Evolutionary conservation across 2,888 invertebrate species (phyloP), one percentile per base, ranked within the genome.

Genomic region (Drosophila pegasa): DNA sequence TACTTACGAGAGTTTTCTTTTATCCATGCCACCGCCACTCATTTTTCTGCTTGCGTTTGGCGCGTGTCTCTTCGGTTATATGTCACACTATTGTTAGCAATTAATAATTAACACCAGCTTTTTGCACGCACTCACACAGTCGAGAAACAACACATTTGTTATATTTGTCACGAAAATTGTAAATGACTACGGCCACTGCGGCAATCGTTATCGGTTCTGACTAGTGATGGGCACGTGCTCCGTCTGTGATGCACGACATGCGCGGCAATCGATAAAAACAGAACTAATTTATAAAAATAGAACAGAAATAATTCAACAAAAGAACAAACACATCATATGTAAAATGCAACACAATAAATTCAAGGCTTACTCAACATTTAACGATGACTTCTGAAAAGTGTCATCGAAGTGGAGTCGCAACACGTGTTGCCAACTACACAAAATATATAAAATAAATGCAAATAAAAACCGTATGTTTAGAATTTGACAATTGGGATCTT

Each of bases 1-100:
- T 87, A 92, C 92, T 92, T 92, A 92, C 92, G 92, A 92, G 75
- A 92, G 84, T 90, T 92, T 92, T 90, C 92, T 89, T 84, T 92
- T 92, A 83, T 92, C 92, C 91, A 91, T 92, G 77, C 89, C 89
- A 86, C 82, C 91, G 73, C 89, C 89, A 77, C 87, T 90, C 90
- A 90, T 90, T 47, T 78, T 87, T 71, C 57, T 60, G 58, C 63
- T 47, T 70, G 54, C n/a, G n/a, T n/a, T 43, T 59, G 50, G 37
- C 57, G 55, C 65, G 71, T 77, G 41, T 37, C 41, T 78, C 38
- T 48, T 57, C 43, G 48, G 66, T 63, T 50, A 48, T 64, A 55
- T 54, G 45, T 65, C 57, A 72, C 76, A 68, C 69, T 58, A 61
- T 64, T 57, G 47, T 65, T 75, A 59, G 43, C 55, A 67, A 75